Evolutionary conservation across 2,113 vertebrate genomes (phyloP), one percentile per base, ranked within the genome.

Genomic region (Kobus ellipsiprymnus): DNA sequence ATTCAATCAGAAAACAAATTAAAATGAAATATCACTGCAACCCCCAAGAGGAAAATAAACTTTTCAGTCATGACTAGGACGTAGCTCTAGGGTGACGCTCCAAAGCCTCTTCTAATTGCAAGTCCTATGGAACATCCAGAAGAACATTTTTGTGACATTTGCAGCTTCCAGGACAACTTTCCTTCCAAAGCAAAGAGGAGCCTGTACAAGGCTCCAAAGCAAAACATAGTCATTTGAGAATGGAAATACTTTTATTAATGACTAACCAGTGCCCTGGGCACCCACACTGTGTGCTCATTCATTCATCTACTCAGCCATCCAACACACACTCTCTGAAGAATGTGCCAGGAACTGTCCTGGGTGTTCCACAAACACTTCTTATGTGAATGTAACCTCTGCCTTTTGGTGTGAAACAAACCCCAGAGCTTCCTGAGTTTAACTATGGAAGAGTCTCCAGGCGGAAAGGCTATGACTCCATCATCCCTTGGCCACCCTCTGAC

Each of bases 1-100:
- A 98, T 96, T 98, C 97, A 98, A 98, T 98, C 97, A 98, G 98
- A 98, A 99, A 98, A 98, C 94, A 98, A 98, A 99, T 98, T 98
- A 98, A 98, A 98, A 98, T 97, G 46, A 98, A 99, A 96, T 98
- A 98, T 95, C 98, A 98, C 87, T 1, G 0, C 80, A 97, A 96
- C 86, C 30, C 95, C 84, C 59, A 15, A 82, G 96, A 96, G 94
- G 90, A 97, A 98, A 98, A 98, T 96, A 93, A 87, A 94, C 57
- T 62, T 96, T 62, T 95, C 92, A 97, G 87, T 96, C 90, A 95
- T 94, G 97, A 87, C 92, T 95, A 78, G 91, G 98, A 87, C 54
- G 97, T 94, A 97, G 88, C 96, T 98, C 88, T 6, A 46, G 88
- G 95, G 98, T 96, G 86, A 81, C 6, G 57, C 87, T 98, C 96